A percentile compares a stretch with the other conserved stretches of the same genome.
Conservation (phyloP, 1,140 invertebrate genomes). For the Bombyx mori region DNA sequence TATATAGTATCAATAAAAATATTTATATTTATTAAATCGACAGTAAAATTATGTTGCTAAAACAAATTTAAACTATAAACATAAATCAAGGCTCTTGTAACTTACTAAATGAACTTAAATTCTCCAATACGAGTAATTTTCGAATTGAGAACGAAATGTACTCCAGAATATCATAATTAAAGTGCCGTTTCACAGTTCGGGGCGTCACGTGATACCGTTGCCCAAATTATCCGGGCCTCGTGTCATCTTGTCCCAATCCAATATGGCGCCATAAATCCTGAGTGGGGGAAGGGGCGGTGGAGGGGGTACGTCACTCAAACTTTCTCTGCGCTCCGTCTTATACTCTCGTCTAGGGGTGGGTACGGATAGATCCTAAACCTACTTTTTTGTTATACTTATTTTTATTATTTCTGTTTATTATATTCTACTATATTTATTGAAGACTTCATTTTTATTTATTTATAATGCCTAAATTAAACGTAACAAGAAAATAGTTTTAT, state of each 20-base stretch:
- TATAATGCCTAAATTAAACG: too few relatives aligned
- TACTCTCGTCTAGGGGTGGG: slow-evolving; percentile 58
- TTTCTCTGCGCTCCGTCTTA: slow-evolving; percentile 68
- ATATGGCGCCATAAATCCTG: slow-evolving; percentile 71
- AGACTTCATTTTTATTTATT: too few relatives aligned
- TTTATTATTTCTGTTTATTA: too few relatives aligned
- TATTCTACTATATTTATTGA: too few relatives aligned
- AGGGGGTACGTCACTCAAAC: slow-evolving; percentile 69
- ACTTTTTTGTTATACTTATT: slow-evolving; percentile 33
- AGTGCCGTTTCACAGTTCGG: slow-evolving; percentile 60
- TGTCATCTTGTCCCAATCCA: slow-evolving; percentile 71
- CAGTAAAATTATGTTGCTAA: too few relatives aligned
- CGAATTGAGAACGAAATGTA: slow-evolving; percentile 26
- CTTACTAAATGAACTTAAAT: too few relatives aligned
- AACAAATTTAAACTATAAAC: too few relatives aligned
- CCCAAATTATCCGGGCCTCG: slow-evolving; percentile 70
- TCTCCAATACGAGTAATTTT: background rate
- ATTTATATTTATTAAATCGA: too few relatives aligned
- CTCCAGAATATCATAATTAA: slow-evolving; percentile 66
- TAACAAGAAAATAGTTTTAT: too few relatives aligned
- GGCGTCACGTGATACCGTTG: slow-evolving; percentile 65
- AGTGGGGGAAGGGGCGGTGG: slow-evolving; percentile 38
- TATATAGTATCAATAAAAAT: too few relatives aligned
- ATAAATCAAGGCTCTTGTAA: too few relatives aligned
- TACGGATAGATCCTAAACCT: slow-evolving; percentile 43